A percentile compares a stretch with the other conserved stretches of the same genome.
Evolutionary conservation across 2,888 invertebrate genomes (phyloP).

Genomic region (Pediacus dermestoides): DNA sequence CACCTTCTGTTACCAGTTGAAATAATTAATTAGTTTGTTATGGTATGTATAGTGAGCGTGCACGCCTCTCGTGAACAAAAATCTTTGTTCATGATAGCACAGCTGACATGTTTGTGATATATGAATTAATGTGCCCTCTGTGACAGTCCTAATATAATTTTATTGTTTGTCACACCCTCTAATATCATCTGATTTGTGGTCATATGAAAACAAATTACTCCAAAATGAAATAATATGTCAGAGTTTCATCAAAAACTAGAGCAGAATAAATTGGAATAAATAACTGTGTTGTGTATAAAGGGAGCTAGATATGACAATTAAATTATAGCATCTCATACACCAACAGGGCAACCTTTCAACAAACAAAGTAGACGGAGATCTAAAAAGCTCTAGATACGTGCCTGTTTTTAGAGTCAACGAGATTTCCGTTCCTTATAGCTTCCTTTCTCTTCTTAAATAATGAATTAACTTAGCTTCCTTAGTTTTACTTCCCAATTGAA

Average conservation of each 20-base stretch:
- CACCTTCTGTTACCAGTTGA: too few species aligned
- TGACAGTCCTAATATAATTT: slow-evolving; percentile 30
- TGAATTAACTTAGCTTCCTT: slow-evolving; percentile 18
- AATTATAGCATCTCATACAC: slow-evolving; percentile 13
- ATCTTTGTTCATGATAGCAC: too few species aligned
- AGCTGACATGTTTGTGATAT: slow-evolving; percentile 25
- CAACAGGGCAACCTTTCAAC: too few species aligned
- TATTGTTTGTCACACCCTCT: slow-evolving; percentile 28
- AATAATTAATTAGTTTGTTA: slow-evolving; percentile 8
- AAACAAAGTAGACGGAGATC: slow-evolving; percentile 12
- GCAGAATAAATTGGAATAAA: too few species aligned
- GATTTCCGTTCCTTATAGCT: slow-evolving; percentile 13
- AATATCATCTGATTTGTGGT: slow-evolving; percentile 27
- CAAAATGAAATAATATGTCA: slow-evolving; percentile 8
- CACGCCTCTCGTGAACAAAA: too few species aligned
- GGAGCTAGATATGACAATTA: slow-evolving; percentile 11
- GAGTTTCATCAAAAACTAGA: too few species aligned
- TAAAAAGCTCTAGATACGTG: slow-evolving; percentile 15
- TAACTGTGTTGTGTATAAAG: too few species aligned
- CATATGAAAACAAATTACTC: slow-evolving; percentile 27
- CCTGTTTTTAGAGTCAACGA: slow-evolving; percentile 6
- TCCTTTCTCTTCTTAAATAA: slow-evolving; percentile 17
- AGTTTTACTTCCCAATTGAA: slow-evolving; percentile 18
- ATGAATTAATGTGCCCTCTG: slow-evolving; percentile 24
- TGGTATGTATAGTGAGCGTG: slow-evolving; percentile 4